phyloP scores from a whole-genome alignment of 2,888 invertebrate species.

The Homarus gammarus region DNA sequence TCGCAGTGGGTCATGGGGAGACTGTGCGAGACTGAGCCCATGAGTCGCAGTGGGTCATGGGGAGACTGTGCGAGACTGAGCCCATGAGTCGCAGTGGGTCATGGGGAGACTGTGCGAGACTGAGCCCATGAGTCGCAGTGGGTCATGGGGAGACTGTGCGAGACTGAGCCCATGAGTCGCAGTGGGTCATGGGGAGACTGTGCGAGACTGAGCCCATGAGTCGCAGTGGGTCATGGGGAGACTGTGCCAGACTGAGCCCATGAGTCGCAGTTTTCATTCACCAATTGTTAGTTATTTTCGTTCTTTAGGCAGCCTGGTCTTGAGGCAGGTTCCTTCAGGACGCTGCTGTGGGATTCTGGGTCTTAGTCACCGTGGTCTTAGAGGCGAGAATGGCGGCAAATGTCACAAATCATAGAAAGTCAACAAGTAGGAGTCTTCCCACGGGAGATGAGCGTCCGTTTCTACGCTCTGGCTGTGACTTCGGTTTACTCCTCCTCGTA shows the following conservation, averaged over 20 bases:
- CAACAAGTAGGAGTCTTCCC: slow-evolving; percentile 37
- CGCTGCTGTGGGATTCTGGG: too few relatives aligned
- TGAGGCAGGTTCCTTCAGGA: background rate
- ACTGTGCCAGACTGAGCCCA: background rate
- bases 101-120: too few relatives aligned
- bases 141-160: background rate
- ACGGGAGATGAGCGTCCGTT: slow-evolving; percentile 17
- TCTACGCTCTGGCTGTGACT: background rate
- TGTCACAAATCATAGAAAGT: slow-evolving; percentile 13
- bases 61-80: background rate
- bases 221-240: too few relatives aligned
- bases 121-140: too few relatives aligned
- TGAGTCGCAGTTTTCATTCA: slow-evolving; percentile 11
- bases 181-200: background rate
- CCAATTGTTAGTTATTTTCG: slow-evolving; percentile 6
- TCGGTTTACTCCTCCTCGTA: too few relatives aligned
- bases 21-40: too few relatives aligned
- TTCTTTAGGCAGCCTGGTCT: background rate
- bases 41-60: too few relatives aligned
- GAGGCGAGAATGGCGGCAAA: too few relatives aligned
- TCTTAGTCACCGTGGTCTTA: too few relatives aligned
- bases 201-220: background rate
- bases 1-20: too few relatives aligned
- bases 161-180: background rate
- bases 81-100: background rate